Percentiles rank a stretch among this genome's conserved stretches.
Evolutionary conservation across 2,113 vertebrate genomes (phyloP).

Genomic region (Lucifuga dentata): DNA sequence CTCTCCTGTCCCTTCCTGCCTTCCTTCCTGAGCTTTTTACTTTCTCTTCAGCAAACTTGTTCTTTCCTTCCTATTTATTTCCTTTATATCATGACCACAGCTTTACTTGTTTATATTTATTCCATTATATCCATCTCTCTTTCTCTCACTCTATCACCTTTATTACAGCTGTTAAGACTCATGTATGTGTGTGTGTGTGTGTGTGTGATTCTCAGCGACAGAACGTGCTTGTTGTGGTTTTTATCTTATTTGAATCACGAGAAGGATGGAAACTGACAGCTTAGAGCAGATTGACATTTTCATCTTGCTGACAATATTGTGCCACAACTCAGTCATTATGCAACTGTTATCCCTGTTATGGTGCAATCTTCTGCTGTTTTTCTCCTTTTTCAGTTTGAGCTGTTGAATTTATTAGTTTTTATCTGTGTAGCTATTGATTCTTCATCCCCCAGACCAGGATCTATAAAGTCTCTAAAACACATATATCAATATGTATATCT

Average conservation of each 20-base stretch:
- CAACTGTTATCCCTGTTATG: neutral
- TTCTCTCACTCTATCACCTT: neutral
- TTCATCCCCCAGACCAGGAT: too few relatives aligned
- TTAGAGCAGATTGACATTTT: too few relatives aligned
- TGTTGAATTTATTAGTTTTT: neutral
- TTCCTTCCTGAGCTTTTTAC: neutral
- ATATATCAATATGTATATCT: too few relatives aligned
- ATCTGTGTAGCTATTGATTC: constrained; percentile 21
- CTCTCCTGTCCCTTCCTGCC: neutral
- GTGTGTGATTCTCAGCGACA: neutral
- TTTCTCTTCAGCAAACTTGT: neutral
- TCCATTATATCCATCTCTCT: neutral
- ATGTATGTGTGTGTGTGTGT: neutral
- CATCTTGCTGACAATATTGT: too few relatives aligned
- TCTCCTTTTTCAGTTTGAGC: neutral
- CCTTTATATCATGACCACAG: constrained; percentile 1
- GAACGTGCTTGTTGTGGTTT: too few relatives aligned
- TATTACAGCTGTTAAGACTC: neutral
- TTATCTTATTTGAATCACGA: too few relatives aligned
- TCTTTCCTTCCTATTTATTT: neutral
- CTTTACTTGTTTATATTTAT: constrained; percentile 16
- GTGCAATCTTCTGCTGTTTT: constrained; percentile 11
- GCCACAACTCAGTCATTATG: too few relatives aligned
- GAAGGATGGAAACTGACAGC: too few relatives aligned
- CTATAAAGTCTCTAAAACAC: too few relatives aligned